phyloP scores from a whole-genome alignment of 2,888 invertebrate species.

The Atherix ibis region DNA sequence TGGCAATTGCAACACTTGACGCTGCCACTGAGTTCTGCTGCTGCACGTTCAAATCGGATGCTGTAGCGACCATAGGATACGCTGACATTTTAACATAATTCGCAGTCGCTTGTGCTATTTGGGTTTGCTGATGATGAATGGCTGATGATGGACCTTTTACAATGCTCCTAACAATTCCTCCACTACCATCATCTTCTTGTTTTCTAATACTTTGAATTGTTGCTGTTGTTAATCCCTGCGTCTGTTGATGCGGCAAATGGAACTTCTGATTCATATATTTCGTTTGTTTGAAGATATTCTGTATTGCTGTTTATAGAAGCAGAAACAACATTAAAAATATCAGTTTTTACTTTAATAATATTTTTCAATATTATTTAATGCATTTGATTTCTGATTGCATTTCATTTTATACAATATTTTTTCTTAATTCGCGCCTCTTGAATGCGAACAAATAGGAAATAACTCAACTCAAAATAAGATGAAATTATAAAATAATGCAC shows the following conservation, averaged over 20 bases:
- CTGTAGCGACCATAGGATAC: conserved; percentile 26
- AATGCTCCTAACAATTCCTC: background rate
- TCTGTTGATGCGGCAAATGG: conserved; percentile 18
- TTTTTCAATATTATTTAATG: too few species aligned
- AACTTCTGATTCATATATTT: conserved; percentile 21
- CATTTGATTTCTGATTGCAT: too few species aligned
- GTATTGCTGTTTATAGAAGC: conserved; percentile 20
- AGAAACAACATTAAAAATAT: background rate
- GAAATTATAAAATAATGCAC: too few species aligned
- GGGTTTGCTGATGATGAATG: background rate
- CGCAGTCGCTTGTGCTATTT: conserved; percentile 18
- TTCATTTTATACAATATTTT: too few species aligned
- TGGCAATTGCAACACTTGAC: conserved; percentile 25
- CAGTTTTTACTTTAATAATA: background rate
- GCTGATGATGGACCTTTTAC: background rate
- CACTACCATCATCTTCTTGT: conserved; percentile 20
- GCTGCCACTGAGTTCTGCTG: conserved; percentile 15
- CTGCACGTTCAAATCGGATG: conserved; percentile 24
- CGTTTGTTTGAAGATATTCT: conserved; percentile 11
- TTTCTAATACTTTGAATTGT: conserved; percentile 18
- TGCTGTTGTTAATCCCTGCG: conserved; percentile 23
- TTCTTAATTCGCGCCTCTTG: too few species aligned
- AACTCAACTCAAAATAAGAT: too few species aligned
- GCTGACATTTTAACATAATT: conserved; percentile 29
- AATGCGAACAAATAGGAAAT: too few species aligned